Percentiles rank a stretch among this genome's conserved stretches.
phyloP scores from a whole-genome alignment of 2,888 invertebrate genomes.

The Rhagium mordax region DNA sequence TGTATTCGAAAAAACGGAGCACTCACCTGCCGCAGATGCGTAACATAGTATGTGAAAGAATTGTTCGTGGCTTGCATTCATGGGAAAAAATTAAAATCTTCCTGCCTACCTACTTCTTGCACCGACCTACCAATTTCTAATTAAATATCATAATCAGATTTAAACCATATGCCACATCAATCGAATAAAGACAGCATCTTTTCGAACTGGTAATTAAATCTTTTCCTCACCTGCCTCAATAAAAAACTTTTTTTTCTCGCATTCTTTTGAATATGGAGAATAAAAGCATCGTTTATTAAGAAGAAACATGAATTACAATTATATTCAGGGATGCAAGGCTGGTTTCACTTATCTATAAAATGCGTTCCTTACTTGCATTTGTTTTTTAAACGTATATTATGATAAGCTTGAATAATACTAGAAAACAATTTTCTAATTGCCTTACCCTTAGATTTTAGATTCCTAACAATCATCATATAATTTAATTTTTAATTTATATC shows the following conservation, averaged over 20 bases:
- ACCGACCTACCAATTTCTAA: constrained; percentile 18
- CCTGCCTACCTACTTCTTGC: constrained; percentile 27
- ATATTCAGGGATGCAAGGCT: too few species aligned
- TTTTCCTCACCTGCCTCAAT: constrained; percentile 9
- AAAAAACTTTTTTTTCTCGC: constrained; percentile 25
- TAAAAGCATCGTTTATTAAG: too few species aligned
- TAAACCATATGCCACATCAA: constrained; percentile 20
- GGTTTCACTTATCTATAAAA: too few species aligned
- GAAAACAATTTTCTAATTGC: too few species aligned
- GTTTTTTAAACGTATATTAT: too few species aligned
- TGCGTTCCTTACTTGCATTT: too few species aligned
- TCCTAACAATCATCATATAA: too few species aligned
- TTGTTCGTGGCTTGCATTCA: background rate
- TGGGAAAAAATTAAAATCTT: constrained; percentile 6
- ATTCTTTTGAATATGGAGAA: background rate
- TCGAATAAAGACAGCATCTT: constrained; percentile 26
- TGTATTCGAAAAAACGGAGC: constrained; percentile 22
- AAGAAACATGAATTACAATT: too few species aligned
- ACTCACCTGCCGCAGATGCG: constrained; percentile 49
- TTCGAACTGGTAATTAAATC: constrained; percentile 14
- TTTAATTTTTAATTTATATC: too few species aligned
- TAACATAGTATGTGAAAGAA: constrained; percentile 40
- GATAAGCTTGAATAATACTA: too few species aligned
- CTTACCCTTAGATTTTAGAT: too few species aligned
- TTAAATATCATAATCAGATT: constrained; percentile 30